Evolutionary conservation across 2,888 invertebrate species (phyloP).

Genomic region (Eurois occulta): DNA sequence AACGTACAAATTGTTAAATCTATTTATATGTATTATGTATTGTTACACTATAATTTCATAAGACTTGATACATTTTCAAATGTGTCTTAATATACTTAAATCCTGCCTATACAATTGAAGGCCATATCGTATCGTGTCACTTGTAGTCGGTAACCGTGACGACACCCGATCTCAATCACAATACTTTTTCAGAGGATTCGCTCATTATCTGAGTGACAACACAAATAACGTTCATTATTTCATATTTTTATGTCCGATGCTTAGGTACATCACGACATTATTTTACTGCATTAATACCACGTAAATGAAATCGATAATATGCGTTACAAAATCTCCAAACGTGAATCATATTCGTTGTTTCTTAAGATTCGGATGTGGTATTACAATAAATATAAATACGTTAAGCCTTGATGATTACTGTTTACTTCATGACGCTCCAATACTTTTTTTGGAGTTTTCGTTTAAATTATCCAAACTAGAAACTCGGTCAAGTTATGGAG

Average conservation of each 20-base stretch:
- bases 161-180: conserved; percentile 54
- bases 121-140: conserved; percentile 76
- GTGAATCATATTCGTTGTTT: conserved; percentile 75
- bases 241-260: conserved; percentile 25
- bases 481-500: conserved; percentile 1
- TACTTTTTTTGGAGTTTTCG: neutral
- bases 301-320: conserved; percentile 51
- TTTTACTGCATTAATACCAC: conserved; percentile 51
- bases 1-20: conserved; percentile 78
- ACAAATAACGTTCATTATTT: conserved; percentile 36
- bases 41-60: conserved; percentile 79
- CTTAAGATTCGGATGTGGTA: conserved; percentile 66
- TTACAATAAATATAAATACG: conserved; percentile 54
- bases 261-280: conserved; percentile 30
- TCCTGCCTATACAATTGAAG: conserved; percentile 79
- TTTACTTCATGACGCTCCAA: neutral
- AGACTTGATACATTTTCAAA: conserved; percentile 80
- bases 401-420: neutral
- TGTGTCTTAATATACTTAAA: conserved; percentile 82
- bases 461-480: conserved; percentile 21
- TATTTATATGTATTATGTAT: conserved; percentile 77
- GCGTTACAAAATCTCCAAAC: conserved; percentile 64
- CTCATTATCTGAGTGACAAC: conserved; percentile 37
- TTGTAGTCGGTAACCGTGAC: conserved; percentile 61
- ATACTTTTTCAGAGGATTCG: conserved; percentile 44